Percentiles rank a stretch among this genome's conserved stretches.
These are phyloP conservation scores for Pegoplata infirma DNA, from an alignment of 2,888 invertebrate genomes.

Conservation along the genomic window DNA sequence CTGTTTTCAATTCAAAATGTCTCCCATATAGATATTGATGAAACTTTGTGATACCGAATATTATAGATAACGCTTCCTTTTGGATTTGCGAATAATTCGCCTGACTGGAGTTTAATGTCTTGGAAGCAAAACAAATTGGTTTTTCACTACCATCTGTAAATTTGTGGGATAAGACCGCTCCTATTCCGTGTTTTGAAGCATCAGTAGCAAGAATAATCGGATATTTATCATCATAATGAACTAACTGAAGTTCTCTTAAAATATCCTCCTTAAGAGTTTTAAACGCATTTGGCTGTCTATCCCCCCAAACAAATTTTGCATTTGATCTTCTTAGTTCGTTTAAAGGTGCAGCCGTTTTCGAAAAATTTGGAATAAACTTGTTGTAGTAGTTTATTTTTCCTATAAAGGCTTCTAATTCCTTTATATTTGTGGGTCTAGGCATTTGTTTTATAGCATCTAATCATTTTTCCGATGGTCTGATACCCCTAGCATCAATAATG, in stretches of 20 bases:
- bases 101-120: conserved; percentile 23
- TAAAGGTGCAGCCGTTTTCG: conserved; percentile 49
- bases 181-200: conserved; percentile 1
- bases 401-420: conserved; percentile 51
- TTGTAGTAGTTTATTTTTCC: conserved; percentile 58
- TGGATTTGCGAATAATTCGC: conserved; percentile 45
- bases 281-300: conserved; percentile 26
- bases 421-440: conserved; percentile 39
- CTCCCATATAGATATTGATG: conserved; percentile 46
- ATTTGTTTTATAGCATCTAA: conserved; percentile 44
- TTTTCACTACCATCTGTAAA: too few relatives aligned
- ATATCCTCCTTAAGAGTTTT: conserved; percentile 31
- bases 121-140: too few relatives aligned
- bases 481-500: conserved; percentile 41
- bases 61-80: conserved; percentile 40
- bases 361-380: conserved; percentile 56
- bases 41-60: conserved; percentile 37
- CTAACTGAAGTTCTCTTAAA: conserved; percentile 30
- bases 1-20: conserved; percentile 39
- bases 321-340: conserved; percentile 28
- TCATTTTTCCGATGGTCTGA: conserved; percentile 46
- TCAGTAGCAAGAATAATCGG: conserved; percentile 53
- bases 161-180: too few relatives aligned
- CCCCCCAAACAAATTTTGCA: conserved; percentile 31
- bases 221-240: conserved; percentile 44